A percentile compares a stretch with the other conserved stretches of the same genome.
Conservation (phyloP, 1,140 invertebrate species). For the Luehdorfia chinensis region DNA sequence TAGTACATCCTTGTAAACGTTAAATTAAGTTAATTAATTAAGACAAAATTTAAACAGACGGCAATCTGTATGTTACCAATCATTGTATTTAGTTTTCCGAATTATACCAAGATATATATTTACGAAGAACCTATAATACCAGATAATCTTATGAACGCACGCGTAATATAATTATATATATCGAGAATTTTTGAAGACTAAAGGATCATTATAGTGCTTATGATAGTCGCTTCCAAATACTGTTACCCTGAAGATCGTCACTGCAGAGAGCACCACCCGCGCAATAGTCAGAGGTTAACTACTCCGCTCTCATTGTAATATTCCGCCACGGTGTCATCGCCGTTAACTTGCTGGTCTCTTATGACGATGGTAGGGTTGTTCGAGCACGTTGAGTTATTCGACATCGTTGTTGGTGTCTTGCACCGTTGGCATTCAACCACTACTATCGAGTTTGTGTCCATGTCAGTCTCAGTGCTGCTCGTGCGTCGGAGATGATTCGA, state of each 20-base stretch:
- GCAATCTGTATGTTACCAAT: too few relatives aligned
- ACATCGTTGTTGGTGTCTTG: slow-evolving; percentile 37
- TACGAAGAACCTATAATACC: too few relatives aligned
- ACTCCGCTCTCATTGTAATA: slow-evolving; percentile 48
- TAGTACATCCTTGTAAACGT: too few relatives aligned
- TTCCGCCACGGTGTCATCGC: slow-evolving; percentile 38
- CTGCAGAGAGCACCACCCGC: slow-evolving; percentile 75
- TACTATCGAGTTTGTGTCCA: slow-evolving; percentile 65
- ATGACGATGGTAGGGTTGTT: slow-evolving; percentile 61
- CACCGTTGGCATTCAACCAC: slow-evolving; percentile 65
- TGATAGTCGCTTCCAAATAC: too few relatives aligned
- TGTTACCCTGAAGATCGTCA: slow-evolving; percentile 36
- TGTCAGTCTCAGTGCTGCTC: slow-evolving; percentile 68
- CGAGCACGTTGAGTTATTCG: slow-evolving; percentile 37
- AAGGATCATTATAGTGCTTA: too few relatives aligned
- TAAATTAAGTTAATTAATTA: too few relatives aligned
- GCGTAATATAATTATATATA: too few relatives aligned
- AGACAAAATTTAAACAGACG: too few relatives aligned
- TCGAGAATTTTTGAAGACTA: too few relatives aligned
- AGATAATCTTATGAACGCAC: too few relatives aligned
- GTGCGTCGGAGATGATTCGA: slow-evolving; percentile 37
- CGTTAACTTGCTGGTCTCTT: slow-evolving; percentile 48
- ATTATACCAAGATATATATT: too few relatives aligned
- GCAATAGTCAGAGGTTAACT: slow-evolving; percentile 67
- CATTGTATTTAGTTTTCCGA: too few relatives aligned